Evolutionary conservation across 2,888 invertebrate species (phyloP), one percentile per base, ranked within the genome.

Genomic region (Heliconius sara): DNA sequence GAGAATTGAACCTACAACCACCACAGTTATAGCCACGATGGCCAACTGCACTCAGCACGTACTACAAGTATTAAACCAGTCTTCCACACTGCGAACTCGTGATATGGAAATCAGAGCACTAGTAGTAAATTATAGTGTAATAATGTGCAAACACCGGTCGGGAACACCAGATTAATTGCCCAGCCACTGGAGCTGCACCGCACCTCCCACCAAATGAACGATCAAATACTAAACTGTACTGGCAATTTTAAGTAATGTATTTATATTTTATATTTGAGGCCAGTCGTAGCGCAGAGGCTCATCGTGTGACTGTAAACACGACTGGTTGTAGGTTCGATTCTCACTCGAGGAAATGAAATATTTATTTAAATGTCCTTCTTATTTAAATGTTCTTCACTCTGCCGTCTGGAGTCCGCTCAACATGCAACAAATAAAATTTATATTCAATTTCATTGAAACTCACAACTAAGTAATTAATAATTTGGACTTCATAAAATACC

Each of bases 141-240:
- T 74, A 79, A 68, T 66, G 66, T 79, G 27, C 68, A 47, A 79
- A 79, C 68, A 75, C 74, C 67, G 74, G 63, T 27, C 66, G 67
- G 77, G 71, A 47, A 63, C 52, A 43, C 77, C 77, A 82, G 76
- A 80, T 82, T 82, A 82, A 80, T 82, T 80, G 78, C 66, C 70
- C 75, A 75, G 67, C 47, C 43, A 79, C 63, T 66, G 27, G 57
- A 72, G 71, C 60, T 27, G 27, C 27, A 27, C 27, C 27, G 73
- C 57, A 68, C 76, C 72, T 78, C 60, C 80, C 63, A 68, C 43
- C 66, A 43, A 57, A 76, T 60, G 57, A 73, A n/a, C 60, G 39
- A 60, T 34, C 73, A n/a, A 60, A 73, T 73, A 70, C 34, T 68
- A 68, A 39, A 39, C 10, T 22, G 16, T 22, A 34, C n/a, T 22